phyloP scores from a whole-genome alignment of 2,113 vertebrate species.

The Perca fluviatilis region DNA sequence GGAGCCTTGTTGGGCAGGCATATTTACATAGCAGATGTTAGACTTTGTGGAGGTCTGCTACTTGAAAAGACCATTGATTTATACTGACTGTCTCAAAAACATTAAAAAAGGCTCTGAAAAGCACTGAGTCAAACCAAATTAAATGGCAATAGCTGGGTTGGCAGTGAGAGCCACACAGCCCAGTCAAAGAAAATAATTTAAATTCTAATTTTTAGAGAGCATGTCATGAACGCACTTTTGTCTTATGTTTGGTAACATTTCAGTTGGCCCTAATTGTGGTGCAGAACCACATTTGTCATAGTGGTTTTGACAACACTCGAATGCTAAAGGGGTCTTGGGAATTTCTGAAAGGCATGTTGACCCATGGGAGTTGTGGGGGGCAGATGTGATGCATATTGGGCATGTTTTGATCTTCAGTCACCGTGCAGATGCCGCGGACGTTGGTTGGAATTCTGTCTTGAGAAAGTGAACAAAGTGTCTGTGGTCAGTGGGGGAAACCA shows the following conservation, averaged over 20 bases:
- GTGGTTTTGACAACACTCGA: conserved; percentile 65
- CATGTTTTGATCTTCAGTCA: conserved; percentile 66
- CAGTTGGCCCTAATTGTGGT: conserved; percentile 58
- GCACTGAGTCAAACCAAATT: conserved; percentile 59
- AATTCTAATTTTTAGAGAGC: conserved; percentile 42
- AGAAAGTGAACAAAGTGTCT: conserved; percentile 76
- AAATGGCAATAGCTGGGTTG: conserved; percentile 42
- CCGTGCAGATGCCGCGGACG: conserved; percentile 32
- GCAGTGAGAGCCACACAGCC: conserved; percentile 23
- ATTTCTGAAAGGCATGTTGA: conserved; percentile 53
- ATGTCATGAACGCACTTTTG: conserved; percentile 44
- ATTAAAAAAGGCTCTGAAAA: conserved; percentile 49
- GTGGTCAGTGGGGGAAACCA: conserved; percentile 62
- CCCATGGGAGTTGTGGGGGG: conserved; percentile 54
- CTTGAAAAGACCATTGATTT: conserved; percentile 72
- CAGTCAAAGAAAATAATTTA: conserved; percentile 37
- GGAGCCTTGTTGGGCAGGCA: conserved; percentile 34
- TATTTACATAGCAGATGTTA: conserved; percentile 78
- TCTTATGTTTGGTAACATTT: conserved; percentile 50
- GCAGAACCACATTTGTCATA: conserved; percentile 65
- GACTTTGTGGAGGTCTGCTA: conserved; percentile 80
- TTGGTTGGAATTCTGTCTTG: conserved; percentile 60
- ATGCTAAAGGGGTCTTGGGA: conserved; percentile 45
- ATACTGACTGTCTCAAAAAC: conserved; percentile 62
- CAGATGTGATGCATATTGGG: conserved; percentile 64